Evolutionary conservation across 2,113 vertebrate genomes (phyloP), one percentile per base, ranked within the genome.

Genomic region (Hippopotamus amphibius): DNA sequence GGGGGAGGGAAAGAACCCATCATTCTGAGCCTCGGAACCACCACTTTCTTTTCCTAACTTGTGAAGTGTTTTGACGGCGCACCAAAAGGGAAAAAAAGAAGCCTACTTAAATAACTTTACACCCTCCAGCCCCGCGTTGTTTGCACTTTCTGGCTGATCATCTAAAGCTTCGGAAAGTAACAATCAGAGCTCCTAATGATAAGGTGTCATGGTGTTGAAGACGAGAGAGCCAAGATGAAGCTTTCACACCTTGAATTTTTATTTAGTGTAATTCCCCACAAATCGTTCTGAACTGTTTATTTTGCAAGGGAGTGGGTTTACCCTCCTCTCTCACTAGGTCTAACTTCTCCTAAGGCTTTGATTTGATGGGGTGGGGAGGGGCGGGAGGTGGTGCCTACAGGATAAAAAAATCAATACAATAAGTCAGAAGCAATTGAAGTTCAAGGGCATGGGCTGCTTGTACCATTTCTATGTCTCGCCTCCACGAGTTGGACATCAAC

Each of bases 171-270:
- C 95, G 95, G 97, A 98, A 98, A 98, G 97, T 97, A 98, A 98
- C 85, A 93, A 98, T 98, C 98, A 98, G 95, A 97, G 96, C 97
- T 98, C 88, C 98, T 98, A 98, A 98, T 98, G 98, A 98, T 96
- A 98, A 98, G 98, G 98, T 99, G 98, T 97, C 98, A 97, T 83
- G 98, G 97, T 98, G 98, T 97, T 98, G 98, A 98, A 98, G 98
- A 98, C 97, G 96, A 97, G 98, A 94, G 96, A 97, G 97, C 97
- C 97, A 92, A 98, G 97, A 98, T 95, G 98, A 97, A 98, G 98
- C 96, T 89, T 96, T 98, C 98, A 97, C 96, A 98, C 97, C 97
- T 97, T 97, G 98, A 96, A 97, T 98, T 98, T 98, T 98, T 98
- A 98, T 98, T 97, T 98, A 84, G 97, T 96, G 96, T 95, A 77